These are phyloP conservation scores for Oreochromis aureus DNA, from an alignment of 2,113 vertebrate genomes.

Conservation along the genomic window DNA sequence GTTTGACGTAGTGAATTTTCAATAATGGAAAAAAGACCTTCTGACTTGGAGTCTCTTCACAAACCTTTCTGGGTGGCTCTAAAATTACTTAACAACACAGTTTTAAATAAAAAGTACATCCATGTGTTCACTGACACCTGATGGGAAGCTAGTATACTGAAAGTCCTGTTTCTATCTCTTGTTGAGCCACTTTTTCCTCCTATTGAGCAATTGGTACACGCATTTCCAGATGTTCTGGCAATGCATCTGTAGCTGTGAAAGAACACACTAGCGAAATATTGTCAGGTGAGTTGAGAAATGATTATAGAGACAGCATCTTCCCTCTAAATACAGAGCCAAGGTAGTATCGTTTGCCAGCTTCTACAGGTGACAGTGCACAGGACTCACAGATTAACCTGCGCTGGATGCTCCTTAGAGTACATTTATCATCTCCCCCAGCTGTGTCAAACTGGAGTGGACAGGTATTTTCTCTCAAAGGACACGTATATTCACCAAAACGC, in stretches of 20 bases:
- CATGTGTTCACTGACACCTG: neutral
- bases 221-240: neutral
- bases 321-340: neutral
- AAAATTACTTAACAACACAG: accelerated
- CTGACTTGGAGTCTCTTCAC: neutral
- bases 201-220: neutral
- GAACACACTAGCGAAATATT: neutral
- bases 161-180: neutral
- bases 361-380: neutral
- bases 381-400: conserved; percentile 13
- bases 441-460: neutral
- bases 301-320: neutral
- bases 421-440: conserved; percentile 2
- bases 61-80: neutral
- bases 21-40: neutral
- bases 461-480: neutral
- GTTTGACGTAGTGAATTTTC: neutral
- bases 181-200: neutral
- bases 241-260: neutral
- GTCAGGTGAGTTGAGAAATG: neutral
- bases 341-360: neutral
- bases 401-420: neutral
- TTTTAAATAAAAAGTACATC: neutral
- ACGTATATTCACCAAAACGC: neutral
- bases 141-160: neutral